phyloP scores from a whole-genome alignment of 2,113 vertebrate genomes.

The Xenotilapia leptura region DNA sequence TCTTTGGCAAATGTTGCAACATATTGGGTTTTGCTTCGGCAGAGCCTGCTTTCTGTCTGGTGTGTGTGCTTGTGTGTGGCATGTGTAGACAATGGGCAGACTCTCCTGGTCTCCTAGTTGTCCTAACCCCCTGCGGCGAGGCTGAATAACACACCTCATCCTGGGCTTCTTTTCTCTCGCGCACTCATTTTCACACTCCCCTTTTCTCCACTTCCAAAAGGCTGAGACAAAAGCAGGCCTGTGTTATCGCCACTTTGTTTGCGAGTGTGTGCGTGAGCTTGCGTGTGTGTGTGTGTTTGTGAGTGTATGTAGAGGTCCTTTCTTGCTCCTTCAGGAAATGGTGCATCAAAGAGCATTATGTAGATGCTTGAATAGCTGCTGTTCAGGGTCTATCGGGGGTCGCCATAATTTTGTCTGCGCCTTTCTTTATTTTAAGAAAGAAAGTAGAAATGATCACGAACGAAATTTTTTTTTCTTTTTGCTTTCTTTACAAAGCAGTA shows the following conservation, averaged over 20 bases:
- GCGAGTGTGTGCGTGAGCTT: background rate
- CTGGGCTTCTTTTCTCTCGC: conserved; percentile 59
- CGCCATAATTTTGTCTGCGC: background rate
- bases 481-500: background rate
- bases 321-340: conserved; percentile 45
- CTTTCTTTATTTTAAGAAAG: background rate
- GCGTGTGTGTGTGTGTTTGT: background rate
- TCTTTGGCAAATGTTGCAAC: conserved; percentile 72
- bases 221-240: conserved; percentile 56
- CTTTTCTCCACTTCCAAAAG: conserved; percentile 69
- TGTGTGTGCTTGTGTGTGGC: conserved; percentile 39
- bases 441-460: background rate
- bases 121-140: conserved; percentile 68
- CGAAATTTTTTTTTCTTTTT: background rate
- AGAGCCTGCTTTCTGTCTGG: conserved; percentile 31
- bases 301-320: background rate
- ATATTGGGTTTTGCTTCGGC: conserved; percentile 64
- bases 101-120: conserved; percentile 61
- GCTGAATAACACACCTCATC: conserved; percentile 77
- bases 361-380: conserved; percentile 48
- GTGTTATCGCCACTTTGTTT: conserved; percentile 49
- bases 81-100: conserved; percentile 71
- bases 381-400: conserved; percentile 15
- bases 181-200: conserved; percentile 71
- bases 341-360: conserved; percentile 56